Evolutionary conservation across 2,888 invertebrate genomes (phyloP), one percentile per base, ranked within the genome.

Genomic region (Nymphalis urticae): DNA sequence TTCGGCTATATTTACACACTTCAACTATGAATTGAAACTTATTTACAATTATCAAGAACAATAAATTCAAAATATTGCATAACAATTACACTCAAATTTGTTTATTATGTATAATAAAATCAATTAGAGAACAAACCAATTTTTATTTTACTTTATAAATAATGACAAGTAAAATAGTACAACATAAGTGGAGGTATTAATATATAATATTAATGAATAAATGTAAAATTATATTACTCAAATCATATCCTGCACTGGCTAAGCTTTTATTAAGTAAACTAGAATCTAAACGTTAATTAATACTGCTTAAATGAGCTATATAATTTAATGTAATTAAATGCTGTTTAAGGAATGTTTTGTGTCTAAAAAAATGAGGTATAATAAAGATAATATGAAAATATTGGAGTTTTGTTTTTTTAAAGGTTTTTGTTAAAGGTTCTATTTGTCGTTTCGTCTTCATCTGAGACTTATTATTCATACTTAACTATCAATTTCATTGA

Each of bases 321-420:
- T 42, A 42, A 42, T 9, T 24, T 53, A 21, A 53, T 13, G 21
- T 53, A 48, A 50, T 65, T 65, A 59, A 59, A 59, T 60, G 24
- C 59, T 24, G 50, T 65, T 42, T n/a, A 42, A 36, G 59, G 36
- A 51, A 50, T 65, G 36, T 24, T 21, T 4, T 24, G 5, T 13
- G 1, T 16, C 13, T 21, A 6, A 24, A 7, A 10, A 21, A 21
- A 53, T 53, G 24, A 53, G 21, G 16, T 24, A 24, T 4, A 24
- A 53, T 9, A 13, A 24, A 53, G 4, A 13, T 51, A 19, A 13
- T 24, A 53, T 13, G 21, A 53, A 16, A n/a, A 1, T 13, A 21
- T 24, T 21, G 21, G 24, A 53, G 21, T 53, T 53, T 21, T 51
- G 10, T 19, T 53, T 51, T 53, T 21, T 51, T 51, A 51, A n/a